Evolutionary conservation across 2,113 vertebrate species (phyloP), one percentile per base, ranked within the genome.

Genomic region (Spea bombifrons): DNA sequence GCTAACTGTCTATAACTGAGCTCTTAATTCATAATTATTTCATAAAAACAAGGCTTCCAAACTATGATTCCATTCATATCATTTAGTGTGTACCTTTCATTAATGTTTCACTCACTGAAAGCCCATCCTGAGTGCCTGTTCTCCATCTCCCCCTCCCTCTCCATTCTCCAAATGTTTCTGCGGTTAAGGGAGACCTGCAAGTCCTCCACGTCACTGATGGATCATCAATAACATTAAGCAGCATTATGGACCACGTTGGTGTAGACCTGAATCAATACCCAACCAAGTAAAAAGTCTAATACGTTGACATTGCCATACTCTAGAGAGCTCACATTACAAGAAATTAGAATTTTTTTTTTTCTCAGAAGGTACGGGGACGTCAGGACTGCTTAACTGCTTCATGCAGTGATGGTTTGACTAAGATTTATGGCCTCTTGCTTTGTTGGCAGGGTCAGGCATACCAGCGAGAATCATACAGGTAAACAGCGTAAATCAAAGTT

Each of bases 201-300:
- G 93, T 91, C 92, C 92, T 94, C 89, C 87, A 84, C 84, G 94
- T 94, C 93, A 96, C 92, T 94, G 95, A 99, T 97, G 93, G 93
- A 93, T 98, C 88, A 87, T 98, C 96, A 94, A 99, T 99, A 98
- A 94, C 95, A 96, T 97, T 98, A 98, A 93, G 94, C 93, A 94
- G 94, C 94, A 95, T 92, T 95, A 95, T 85, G 89, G 94, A 89
- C 92, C 78, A 90, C 93, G 92, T 93, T 89, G 87, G 94, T 94
- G 94, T 94, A 94, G 93, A 96, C 94, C 93, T 90, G 91, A 93
- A 97, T 98, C 96, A 90, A 98, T 98, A 95, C 71, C 30, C 30
- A 45, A 84, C 88, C 92, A 88, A 95, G 93, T 91, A 94, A 94
- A 94, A 94, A 94, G 93, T 95, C 93, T 93, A 92, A 93, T 93